Conservation (phyloP, 1,140 invertebrate genomes). For the Brachionus rotundiformis region DNA sequence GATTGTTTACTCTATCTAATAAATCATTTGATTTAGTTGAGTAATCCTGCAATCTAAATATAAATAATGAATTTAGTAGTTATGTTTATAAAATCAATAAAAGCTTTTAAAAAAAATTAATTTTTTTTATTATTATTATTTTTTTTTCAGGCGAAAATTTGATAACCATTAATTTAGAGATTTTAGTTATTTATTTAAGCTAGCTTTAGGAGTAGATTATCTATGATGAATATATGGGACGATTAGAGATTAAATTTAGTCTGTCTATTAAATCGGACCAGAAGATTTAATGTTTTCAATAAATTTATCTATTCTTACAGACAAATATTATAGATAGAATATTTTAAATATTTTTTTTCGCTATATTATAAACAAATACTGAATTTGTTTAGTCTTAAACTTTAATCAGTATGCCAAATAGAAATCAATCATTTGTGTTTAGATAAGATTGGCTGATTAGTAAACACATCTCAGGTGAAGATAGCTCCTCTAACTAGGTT, state of each 20-base stretch:
- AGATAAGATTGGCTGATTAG: constrained; percentile 8
- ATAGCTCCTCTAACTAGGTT: background rate
- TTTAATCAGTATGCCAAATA: background rate
- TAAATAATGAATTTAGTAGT: background rate
- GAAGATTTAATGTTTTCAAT: background rate
- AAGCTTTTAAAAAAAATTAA: background rate
- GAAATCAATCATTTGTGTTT: constrained; percentile 5
- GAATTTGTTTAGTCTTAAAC: background rate
- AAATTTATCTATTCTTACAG: background rate
- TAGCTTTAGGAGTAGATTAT: background rate
- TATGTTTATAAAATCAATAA: background rate
- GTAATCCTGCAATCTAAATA: constrained; percentile 24
- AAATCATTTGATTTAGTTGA: constrained; percentile 2
- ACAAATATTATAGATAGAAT: background rate
- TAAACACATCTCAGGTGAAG: constrained; percentile 6
- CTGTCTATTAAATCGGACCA: background rate
- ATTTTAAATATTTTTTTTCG: background rate
- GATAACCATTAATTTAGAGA: constrained; percentile 7
- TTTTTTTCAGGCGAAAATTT: background rate
- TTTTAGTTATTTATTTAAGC: background rate
- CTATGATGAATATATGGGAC: background rate
- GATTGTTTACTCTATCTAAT: constrained; percentile 1
- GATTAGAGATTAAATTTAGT: background rate
- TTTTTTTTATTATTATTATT: too few species aligned
- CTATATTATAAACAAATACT: background rate